Percentiles rank a stretch among this genome's conserved stretches.
These are phyloP conservation scores for Tridacna gigas DNA, from an alignment of 2,888 invertebrate genomes.

Conservation along the genomic window DNA sequence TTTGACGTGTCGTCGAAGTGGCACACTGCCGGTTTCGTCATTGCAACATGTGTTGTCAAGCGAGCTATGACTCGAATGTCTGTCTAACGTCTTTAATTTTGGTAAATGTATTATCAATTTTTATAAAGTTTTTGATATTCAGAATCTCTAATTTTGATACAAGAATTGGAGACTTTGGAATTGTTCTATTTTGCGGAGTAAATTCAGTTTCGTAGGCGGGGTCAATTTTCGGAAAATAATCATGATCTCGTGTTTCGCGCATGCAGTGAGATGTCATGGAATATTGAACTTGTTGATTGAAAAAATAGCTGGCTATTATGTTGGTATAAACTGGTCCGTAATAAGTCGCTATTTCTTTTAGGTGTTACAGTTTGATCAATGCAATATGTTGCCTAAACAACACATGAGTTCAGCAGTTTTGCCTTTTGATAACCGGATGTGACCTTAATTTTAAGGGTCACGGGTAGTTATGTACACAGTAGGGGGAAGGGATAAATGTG, in stretches of 20 bases:
- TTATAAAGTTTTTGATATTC: no score
- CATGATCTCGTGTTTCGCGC: not conserved
- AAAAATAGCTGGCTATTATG: not conserved
- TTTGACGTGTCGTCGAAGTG: constrained; percentile 35
- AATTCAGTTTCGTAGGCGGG: constrained; percentile 57
- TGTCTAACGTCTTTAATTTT: no score
- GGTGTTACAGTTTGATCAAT: not conserved
- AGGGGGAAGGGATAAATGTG: not conserved
- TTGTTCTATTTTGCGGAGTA: not conserved
- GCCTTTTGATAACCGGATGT: constrained; percentile 24
- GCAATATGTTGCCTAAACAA: constrained; percentile 19
- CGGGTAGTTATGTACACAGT: constrained; percentile 18
- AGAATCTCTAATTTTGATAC: no score
- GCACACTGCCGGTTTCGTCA: constrained; percentile 56
- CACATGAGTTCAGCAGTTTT: not conserved
- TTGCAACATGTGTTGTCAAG: constrained; percentile 60
- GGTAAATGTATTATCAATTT: no score
- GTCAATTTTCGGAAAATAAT: constrained; percentile 47
- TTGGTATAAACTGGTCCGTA: not conserved
- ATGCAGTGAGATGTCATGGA: not conserved
- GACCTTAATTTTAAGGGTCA: constrained; percentile 26
- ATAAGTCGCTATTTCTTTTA: no score
- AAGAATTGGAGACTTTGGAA: no score
- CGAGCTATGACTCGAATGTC: constrained; percentile 18
- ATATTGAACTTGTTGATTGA: not conserved